Evolutionary conservation across 1,140 invertebrate genomes (phyloP), one percentile per base, ranked within the genome.

Genomic region (Apocrypta bakeri): DNA sequence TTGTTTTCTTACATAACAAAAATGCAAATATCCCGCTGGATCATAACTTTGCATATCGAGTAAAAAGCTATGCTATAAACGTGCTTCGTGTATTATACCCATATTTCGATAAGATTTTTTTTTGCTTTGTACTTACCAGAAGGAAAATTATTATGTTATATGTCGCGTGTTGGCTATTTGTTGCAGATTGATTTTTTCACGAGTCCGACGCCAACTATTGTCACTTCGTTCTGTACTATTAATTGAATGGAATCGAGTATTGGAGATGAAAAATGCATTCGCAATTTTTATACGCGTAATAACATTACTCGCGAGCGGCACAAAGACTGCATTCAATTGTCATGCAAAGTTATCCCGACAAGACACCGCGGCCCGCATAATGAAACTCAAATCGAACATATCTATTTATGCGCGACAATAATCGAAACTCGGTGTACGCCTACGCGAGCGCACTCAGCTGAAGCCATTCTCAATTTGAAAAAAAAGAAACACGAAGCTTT

Each of bases 381-480:
- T 68, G 63, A 78, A 78, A 78, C 40, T 12, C 42, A 21, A 79
- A 48, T 42, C 40, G 17, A n/a, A 14, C 1, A 17, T 69, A 42
- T 40, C 40, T 69, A 33, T 33, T 27, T 75, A 48, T 37, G 12
- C 37, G 7, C 24, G 21, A 48, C 17, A 75, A 82, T 74, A 82
- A 82, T 74, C 71, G 61, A 81, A 81, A 81, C 37, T n/a, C 73
- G 31, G 71, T 69, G n/a, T 31, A 40, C 73, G 40, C 40, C 72
- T 42, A 79, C 76, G 25, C 17, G 4, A 21, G 17, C 17, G 48
- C 1, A 9, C 33, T 37, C 33, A 37, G 33, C 33, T 37, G 33
- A 37, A 37, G 33, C 3, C 33, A 4, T 37, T 2, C 2, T 2
- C 33, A 9, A 21, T 6, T 4, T 2, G 48, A 56, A 31, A 48